Base-by-base conservation (phyloP, 1,140 invertebrate species). In the Phymastichus coffea region DNA sequence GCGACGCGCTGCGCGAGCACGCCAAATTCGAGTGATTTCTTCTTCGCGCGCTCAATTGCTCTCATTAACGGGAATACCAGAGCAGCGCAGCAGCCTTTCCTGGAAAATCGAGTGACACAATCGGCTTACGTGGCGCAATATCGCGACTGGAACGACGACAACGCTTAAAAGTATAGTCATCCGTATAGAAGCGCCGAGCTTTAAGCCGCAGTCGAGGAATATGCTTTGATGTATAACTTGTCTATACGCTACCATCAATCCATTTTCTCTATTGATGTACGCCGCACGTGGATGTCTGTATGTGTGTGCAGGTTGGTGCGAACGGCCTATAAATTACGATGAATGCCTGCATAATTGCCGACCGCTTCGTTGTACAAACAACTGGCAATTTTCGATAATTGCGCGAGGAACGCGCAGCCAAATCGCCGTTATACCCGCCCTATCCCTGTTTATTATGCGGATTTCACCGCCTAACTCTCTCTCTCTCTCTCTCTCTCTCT, bases 361-460 rank as follows among this genome's bases (percentile, higher is more conserved):
- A 33, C 6, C 28, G 28, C 28, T 60, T 25, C 35, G 35, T 40
- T 37, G 25, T 33, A 43, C 41, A 54, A 54, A 53, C 57, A 60
- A 53, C 49, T 60, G 49, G 51, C 51, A 54, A 54, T 60, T 60
- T 60, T 60, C 43, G 51, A 47, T 54, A 60, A 60, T 60, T 60
- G 51, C 23, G 41, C 49, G 38, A 47, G 8, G 10, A 8, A n/a
- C 17, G 38, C 17, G 15, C 15, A n/a, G 12, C 30, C 6, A 8
- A 14, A 33, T 33, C 14, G 6, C 14, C 30, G 30, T 33, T 33
- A 14, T 33, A 8, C 14, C 30, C 14, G 6, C 14, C 30, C 30
- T 33, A 33, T 33, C 14, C 30, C 30, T 12, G 6, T 26, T 47
- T 28, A 47, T 47, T 47, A 47, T 47, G 25, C 44, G 44, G 25